These are phyloP conservation scores for Drosophila mettleri DNA, from an alignment of 2,888 invertebrate species.

Conservation along the genomic window DNA sequence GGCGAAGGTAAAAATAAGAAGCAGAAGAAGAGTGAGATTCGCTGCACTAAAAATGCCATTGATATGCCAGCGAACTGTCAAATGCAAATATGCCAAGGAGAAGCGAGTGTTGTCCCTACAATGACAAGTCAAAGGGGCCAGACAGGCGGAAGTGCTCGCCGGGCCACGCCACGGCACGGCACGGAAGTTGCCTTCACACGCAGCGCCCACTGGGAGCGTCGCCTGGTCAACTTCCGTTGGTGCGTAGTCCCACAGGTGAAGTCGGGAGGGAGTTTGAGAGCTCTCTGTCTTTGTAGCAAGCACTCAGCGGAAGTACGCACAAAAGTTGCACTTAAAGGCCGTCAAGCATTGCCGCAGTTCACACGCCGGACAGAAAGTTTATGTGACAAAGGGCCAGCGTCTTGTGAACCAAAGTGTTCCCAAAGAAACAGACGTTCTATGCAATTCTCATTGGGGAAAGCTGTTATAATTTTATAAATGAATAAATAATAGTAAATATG, in stretches of 20 bases:
- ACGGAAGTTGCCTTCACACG: conserved; percentile 64
- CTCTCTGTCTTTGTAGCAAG: conserved; percentile 8
- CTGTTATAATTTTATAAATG: no score
- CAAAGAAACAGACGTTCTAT: no score
- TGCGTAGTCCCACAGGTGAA: background rate
- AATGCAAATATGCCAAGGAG: conserved; percentile 66
- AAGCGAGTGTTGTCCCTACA: conserved; percentile 32
- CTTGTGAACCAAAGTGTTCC: no score
- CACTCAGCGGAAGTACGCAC: conserved; percentile 63
- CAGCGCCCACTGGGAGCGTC: conserved; percentile 36
- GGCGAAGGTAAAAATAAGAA: background rate
- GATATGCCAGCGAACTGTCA: conserved; percentile 68
- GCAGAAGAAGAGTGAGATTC: conserved; percentile 21
- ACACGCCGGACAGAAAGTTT: conserved; percentile 1
- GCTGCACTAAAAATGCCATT: conserved; percentile 44
- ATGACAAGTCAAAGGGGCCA: conserved; percentile 65
- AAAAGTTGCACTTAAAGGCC: conserved; percentile 58
- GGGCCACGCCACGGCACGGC: conserved; percentile 62
- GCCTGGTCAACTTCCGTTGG: conserved; percentile 68
- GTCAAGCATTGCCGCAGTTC: conserved; percentile 24
- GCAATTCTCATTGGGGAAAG: no score
- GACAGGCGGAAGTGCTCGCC: conserved; percentile 52
- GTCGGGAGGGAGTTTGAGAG: background rate
- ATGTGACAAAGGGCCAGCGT: conserved; percentile 1
- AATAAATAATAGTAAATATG: no score